Evolutionary conservation across 2,797 vertebrate genomes (phyloP).

Genomic region (Rousettus madagascariensis): DNA sequence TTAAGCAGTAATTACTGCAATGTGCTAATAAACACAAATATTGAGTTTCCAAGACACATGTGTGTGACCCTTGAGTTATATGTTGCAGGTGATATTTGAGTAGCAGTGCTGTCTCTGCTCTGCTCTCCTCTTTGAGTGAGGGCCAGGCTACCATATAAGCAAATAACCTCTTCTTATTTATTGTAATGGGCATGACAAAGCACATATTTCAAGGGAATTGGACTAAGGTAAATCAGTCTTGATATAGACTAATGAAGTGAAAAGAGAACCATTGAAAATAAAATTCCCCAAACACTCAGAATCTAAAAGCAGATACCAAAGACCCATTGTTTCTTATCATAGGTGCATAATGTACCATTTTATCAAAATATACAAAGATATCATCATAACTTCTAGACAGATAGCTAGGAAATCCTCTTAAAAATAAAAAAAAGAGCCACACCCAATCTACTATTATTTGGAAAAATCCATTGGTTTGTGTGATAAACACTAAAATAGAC

Average conservation of each 20-base stretch:
- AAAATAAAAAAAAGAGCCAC: constrained; percentile 53
- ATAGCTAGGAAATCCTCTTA: constrained; percentile 75
- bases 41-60: background rate
- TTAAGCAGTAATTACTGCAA: background rate
- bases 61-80: background rate
- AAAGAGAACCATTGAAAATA: constrained; percentile 40
- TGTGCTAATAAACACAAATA: background rate
- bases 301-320: constrained; percentile 34
- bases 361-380: constrained; percentile 66
- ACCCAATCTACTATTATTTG: constrained; percentile 64
- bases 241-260: background rate
- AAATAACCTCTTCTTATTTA: background rate
- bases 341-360: constrained; percentile 56
- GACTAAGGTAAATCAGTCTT: background rate
- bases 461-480: constrained; percentile 62
- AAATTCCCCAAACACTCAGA: constrained; percentile 25
- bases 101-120: background rate
- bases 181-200: background rate
- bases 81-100: background rate
- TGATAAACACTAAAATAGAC: constrained; percentile 68
- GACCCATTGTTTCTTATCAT: constrained; percentile 49
- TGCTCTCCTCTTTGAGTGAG: background rate
- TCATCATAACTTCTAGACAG: constrained; percentile 63
- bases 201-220: background rate
- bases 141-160: background rate